These are phyloP conservation scores for Pelecanoides urinatrix DNA, from an alignment of 2,113 vertebrate genomes.

Conservation along the genomic window DNA sequence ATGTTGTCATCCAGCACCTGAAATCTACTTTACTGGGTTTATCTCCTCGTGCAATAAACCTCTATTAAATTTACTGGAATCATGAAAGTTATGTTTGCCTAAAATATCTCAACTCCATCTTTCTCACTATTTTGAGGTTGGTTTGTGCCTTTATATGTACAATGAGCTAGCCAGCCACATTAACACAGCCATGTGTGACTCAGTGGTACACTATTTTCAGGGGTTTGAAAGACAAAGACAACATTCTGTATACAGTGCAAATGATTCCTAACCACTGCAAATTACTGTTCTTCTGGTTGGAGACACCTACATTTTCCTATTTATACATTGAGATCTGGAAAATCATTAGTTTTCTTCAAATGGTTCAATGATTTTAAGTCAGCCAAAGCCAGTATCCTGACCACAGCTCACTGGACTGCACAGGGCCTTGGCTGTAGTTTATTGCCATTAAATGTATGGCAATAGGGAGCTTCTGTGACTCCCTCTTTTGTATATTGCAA, in stretches of 20 bases:
- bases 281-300: background rate
- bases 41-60: background rate
- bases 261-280: background rate
- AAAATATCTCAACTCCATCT: background rate
- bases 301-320: background rate
- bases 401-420: accelerated
- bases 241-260: background rate
- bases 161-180: background rate
- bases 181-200: background rate
- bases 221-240: background rate
- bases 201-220: background rate
- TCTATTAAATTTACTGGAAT: background rate
- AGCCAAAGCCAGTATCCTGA: background rate
- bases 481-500: background rate
- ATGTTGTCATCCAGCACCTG: background rate
- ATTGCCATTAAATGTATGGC: background rate
- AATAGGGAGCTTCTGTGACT: background rate
- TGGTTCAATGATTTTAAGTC: background rate
- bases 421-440: background rate
- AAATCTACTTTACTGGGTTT: background rate
- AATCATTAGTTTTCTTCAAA: background rate
- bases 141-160: background rate
- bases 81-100: background rate
- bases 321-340: background rate
- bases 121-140: background rate